These are phyloP conservation scores for Chrysolophus pictus DNA, from an alignment of 2,797 vertebrate genomes.

Conservation along the genomic window DNA sequence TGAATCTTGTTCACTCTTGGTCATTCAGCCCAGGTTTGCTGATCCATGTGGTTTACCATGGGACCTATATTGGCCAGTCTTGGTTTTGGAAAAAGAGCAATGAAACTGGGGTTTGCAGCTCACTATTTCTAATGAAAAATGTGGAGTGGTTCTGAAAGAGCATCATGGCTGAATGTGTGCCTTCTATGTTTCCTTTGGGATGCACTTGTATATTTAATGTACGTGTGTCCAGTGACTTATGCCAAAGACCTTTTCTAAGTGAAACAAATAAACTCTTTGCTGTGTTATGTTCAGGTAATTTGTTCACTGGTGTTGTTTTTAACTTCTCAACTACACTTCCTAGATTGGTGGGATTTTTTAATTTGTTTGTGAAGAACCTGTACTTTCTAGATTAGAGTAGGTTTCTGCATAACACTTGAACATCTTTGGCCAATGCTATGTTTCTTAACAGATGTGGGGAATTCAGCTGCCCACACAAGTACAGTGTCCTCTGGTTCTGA, in stretches of 20 bases:
- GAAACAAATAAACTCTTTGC: constrained; percentile 61
- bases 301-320: not conserved
- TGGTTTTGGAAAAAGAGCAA: not conserved
- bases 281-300: not conserved
- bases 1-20: not conserved
- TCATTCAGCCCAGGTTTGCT: not conserved
- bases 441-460: not conserved
- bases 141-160: constrained; percentile 11
- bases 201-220: constrained; percentile 36
- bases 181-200: constrained; percentile 13
- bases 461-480: not conserved
- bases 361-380: not conserved
- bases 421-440: not conserved
- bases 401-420: not conserved
- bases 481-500: not conserved
- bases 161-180: not conserved
- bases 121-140: not conserved
- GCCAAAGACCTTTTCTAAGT: constrained; percentile 40
- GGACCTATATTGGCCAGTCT: not conserved
- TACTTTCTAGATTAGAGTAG: not conserved
- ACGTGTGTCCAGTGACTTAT: not conserved
- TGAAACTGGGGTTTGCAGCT: rapidly evolving
- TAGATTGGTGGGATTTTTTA: not conserved
- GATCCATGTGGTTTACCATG: not conserved
- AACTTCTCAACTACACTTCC: not conserved